Base-by-base conservation (phyloP, 30 jellyfish, hydroid and myxozoan species). In the Pelagia noctiluca region DNA sequence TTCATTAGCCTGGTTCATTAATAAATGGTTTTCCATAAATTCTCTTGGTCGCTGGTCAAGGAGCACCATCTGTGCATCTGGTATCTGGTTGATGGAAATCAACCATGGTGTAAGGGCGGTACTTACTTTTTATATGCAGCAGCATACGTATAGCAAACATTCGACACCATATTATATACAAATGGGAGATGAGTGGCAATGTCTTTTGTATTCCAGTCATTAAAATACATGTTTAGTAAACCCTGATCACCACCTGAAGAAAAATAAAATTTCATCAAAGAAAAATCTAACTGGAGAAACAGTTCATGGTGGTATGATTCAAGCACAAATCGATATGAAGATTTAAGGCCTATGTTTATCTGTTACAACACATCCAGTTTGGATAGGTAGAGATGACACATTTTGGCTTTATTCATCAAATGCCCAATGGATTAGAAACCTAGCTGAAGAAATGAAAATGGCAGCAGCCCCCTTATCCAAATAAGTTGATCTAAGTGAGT, bases 191-290 rank as follows among this genome's bases (percentile, higher is more conserved):
- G 99, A 36, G 64, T 52, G 7, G 95, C 52, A 21, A 84, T 76
- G 54, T 88, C 97, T 61, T 72, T 83, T 16, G 90, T 75, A 47
- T 90, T 52, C 97, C 97, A 88, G 85, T 88, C 97, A 48, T 72
- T 66, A 63, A 94, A 94, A 50, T 67, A 94, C 76, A 74, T 82
- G 85, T 94, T 94, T 42, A 94, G 88, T 48, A 94, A 74, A 38
- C 99, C 99, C 74, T 94, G 99, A 57, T 94, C 99, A 25, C 99
- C 99, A 75, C 99, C 99, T 94, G 62, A 19, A 75, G 46, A 54
- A 28, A 65, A 61, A 50, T 19, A n/a, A n/a, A n/a, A n/a, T n/a
- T n/a, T n/a, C n/a, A n/a, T n/a, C n/a, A n/a, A n/a, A n/a, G n/a
- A n/a, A n/a, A n/a, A n/a, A n/a, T n/a, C n/a, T n/a, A n/a, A n/a